Base-by-base conservation (phyloP, 2,888 invertebrate species). In the Barypeithes pellucidus region DNA sequence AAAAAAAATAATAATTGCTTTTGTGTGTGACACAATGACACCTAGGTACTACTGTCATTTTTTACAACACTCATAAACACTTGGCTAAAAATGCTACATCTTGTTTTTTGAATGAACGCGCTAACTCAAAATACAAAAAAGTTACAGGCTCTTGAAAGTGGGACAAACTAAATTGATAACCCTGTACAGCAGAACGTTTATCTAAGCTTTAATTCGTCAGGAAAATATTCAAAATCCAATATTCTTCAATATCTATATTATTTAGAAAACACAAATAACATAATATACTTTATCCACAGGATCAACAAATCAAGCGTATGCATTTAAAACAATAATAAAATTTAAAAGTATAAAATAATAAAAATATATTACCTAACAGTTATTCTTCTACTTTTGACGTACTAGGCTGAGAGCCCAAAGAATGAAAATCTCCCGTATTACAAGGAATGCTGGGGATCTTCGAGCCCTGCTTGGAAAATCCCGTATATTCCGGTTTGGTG, bases 391-490 rank as follows among this genome's bases (percentile, higher is more conserved):
- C 36, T 47, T 59, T 70, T 7, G 70, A 70, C 39, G 69, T 69
- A 11, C 52, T 14, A 50, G 69, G 61, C 39, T 69, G 60, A 7
- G 41, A 61, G 24, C 24, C 47, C 24, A 74, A 74, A 3, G 61
- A 61, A 67, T 77, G 76, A 50, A 78, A 76, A 80, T 91, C 90
- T 16, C 91, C 91, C 0, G 91, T 91, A 76, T 88, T 90, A 80
- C 91, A 91, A 2, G 91, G 90, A 81, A 91, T 91, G 71, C 89
- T 90, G 14, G 91, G 91, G 81, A 91, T 91, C 79, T 89, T 88
- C 69, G 89, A 89, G 7, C 89, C 90, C 80, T 88, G 88, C 70
- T 87, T 86, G 0, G 91, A 90, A 81, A 91, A 90, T 0, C 91
- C 91, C 20, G 88, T 87, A 83, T 91, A 91, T 80, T 89, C 88